These are phyloP conservation scores for Andricus curvator DNA, from an alignment of 2,888 invertebrate genomes.

Conservation along the genomic window DNA sequence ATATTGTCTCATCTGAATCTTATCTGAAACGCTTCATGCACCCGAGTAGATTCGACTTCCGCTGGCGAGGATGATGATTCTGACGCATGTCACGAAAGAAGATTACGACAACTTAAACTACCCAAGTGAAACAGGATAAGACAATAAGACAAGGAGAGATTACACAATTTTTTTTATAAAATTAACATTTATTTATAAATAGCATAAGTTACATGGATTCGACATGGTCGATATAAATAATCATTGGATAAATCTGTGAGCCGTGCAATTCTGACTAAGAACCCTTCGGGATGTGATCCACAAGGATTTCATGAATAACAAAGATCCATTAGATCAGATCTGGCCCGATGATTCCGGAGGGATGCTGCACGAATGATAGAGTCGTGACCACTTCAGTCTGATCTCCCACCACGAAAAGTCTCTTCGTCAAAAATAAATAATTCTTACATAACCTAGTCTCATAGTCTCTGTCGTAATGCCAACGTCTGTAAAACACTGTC, in stretches of 20 bases:
- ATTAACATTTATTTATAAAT: slow-evolving; percentile 48
- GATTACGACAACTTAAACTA: slow-evolving; percentile 47
- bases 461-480: slow-evolving; percentile 34
- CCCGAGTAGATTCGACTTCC: slow-evolving; percentile 64
- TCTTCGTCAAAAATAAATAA: slow-evolving; percentile 33
- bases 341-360: slow-evolving; percentile 46
- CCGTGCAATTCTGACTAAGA: slow-evolving; percentile 66
- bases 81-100: slow-evolving; percentile 43
- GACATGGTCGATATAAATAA: slow-evolving; percentile 66
- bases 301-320: neutral
- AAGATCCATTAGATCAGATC: slow-evolving; percentile 48
- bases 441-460: slow-evolving; percentile 28
- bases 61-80: slow-evolving; percentile 45
- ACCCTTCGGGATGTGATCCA: slow-evolving; percentile 54
- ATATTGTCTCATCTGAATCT: slow-evolving; percentile 58
- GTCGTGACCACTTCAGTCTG: slow-evolving; percentile 48
- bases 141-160: slow-evolving; percentile 55
- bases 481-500: slow-evolving; percentile 7
- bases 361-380: slow-evolving; percentile 52
- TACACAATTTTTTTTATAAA: slow-evolving; percentile 49
- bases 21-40: slow-evolving; percentile 74
- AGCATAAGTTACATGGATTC: slow-evolving; percentile 71
- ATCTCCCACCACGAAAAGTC: slow-evolving; percentile 51
- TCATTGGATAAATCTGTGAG: slow-evolving; percentile 66
- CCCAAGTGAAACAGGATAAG: slow-evolving; percentile 48